Evolutionary conservation across 1,140 invertebrate genomes (phyloP), one percentile per base, ranked within the genome.

Genomic region (Drosophila tristis): DNA sequence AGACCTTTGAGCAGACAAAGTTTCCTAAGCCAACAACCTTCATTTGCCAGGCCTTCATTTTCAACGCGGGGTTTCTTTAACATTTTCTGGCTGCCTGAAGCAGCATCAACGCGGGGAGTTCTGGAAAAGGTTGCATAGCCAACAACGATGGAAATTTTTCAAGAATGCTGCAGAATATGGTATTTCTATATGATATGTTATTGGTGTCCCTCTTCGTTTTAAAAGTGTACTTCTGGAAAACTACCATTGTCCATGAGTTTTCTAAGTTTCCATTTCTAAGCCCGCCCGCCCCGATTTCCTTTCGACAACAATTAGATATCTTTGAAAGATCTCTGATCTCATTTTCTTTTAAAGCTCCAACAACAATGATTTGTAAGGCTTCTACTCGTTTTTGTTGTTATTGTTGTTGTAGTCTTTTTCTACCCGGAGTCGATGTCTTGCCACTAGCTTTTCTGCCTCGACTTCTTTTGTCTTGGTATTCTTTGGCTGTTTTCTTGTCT

Each of bases 391-490:
- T 63, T 63, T 0, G 16, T 54, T 16, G 6, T 49, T 54, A 47
- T 80, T 70, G 23, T 53, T 39, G 4, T 39, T 29, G 26, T 29
- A 7, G 26, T 29, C 1, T 5, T 29, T 39, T 39, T 13, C 35
- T 39, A 13, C 35, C 11, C 39, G 58, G 65, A 53, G 70, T 71
- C 67, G 67, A 71, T 71, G 67, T 53, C 65, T 70, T 71, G 64
- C 65, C 47, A 61, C 20, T 67, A 50, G 67, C 60, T 57, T 67
- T 76, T 47, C 48, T 62, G 63, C 60, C 60, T 64, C 54, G 49
- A 56, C 64, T 86, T 86, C 77, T 87, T 84, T 78, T 81, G 78
- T 86, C 58, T 86, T 44, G 75, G 43, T 47, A 39, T 66, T 55
- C 61, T 70, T 78, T 48, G 31, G 53, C 35, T 58, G 57, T 77